Evolutionary conservation across 2,113 vertebrate species (phyloP), one percentile per base, ranked within the genome.

Genomic region (Coptodon bakossiorum): DNA sequence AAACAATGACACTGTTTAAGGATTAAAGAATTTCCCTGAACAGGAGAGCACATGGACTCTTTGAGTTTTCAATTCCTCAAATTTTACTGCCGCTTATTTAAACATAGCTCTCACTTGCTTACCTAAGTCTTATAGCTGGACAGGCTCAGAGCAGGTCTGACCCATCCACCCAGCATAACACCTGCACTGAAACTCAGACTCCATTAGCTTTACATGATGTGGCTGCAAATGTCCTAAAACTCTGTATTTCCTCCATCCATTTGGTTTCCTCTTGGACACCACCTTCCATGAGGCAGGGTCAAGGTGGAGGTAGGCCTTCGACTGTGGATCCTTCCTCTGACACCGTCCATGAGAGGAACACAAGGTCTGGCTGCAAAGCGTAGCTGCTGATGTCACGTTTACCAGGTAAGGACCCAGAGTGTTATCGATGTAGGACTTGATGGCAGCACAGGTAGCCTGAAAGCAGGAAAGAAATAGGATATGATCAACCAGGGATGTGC

Each of bases 81-180:
- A 53, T 53, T 53, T 53, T 54, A 22, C 19, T 56, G 22, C 53
- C 10, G 1, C 57, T 63, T 34, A 45, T 68, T 57, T 8, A 27
- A 79, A 6, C 24, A 17, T 4, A 3, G 8, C 27, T 13, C 19
- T 52, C 24, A 4, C 3, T 76, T 48, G 5, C 61, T 76, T 54
- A 79, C 3, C 6, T 66, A 34, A 43, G 45, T 53, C n/a, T 50
- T 54, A 86, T 36, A 53, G 4, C 3, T 34, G 54, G 52, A 2
- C 7, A 1, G 43, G 63, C 68, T 86, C 76, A 40, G 92, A 91
- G 85, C 97, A 97, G 68, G 50, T 91, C n/a, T 93, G 29, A 1
- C 96, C 97, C 1, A 6, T 68, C 96, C 96, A 97, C 0, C 95
- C 96, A 17, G 89, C 88, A 81, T 92, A 97, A 87, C 97, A 97